Percentiles rank a stretch among this genome's conserved stretches.
Evolutionary conservation across 2,797 vertebrate genomes (phyloP).

Genomic region (Sandelia bainsii): DNA sequence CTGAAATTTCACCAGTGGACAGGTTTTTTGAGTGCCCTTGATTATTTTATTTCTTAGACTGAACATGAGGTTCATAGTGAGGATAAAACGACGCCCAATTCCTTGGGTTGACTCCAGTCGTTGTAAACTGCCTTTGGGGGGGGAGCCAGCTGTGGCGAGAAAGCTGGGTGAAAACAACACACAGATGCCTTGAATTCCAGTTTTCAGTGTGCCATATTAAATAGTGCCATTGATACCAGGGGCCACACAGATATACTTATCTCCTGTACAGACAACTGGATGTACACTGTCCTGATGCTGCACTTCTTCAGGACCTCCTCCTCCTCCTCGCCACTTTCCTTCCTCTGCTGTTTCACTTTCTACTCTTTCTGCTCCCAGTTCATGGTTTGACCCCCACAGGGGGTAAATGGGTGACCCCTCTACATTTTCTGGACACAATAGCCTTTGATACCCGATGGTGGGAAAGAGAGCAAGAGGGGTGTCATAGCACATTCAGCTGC

Average conservation of each 20-base stretch:
- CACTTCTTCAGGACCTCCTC: conserved; percentile 49
- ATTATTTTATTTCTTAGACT: not conserved
- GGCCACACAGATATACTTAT: conserved; percentile 75
- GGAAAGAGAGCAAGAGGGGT: conserved; percentile 86
- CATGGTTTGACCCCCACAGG: conserved; percentile 86
- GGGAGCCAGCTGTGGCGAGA: conserved; percentile 3
- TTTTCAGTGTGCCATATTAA: conserved; percentile 78
- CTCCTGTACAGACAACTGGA: conserved; percentile 24
- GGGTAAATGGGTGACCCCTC: conserved; percentile 91
- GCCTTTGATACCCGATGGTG: conserved; percentile 94
- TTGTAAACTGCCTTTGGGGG: conserved; percentile 27
- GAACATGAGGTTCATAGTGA: too few species aligned
- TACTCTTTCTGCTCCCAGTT: conserved; percentile 78
- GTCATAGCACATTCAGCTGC: conserved; percentile 90
- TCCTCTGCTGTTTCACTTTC: conserved; percentile 80
- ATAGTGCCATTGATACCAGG: conserved; percentile 82
- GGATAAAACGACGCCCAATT: not conserved
- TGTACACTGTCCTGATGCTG: conserved; percentile 34
- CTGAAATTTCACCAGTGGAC: not conserved
- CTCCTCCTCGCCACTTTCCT: conserved; percentile 71
- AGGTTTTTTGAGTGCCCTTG: not conserved
- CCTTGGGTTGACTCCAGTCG: not conserved
- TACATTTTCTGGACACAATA: conserved; percentile 92
- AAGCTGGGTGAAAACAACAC: conserved; percentile 34
- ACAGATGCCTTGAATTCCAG: conserved; percentile 84